phyloP scores from a whole-genome alignment of 2,888 invertebrate genomes.

The Pecten maximus region DNA sequence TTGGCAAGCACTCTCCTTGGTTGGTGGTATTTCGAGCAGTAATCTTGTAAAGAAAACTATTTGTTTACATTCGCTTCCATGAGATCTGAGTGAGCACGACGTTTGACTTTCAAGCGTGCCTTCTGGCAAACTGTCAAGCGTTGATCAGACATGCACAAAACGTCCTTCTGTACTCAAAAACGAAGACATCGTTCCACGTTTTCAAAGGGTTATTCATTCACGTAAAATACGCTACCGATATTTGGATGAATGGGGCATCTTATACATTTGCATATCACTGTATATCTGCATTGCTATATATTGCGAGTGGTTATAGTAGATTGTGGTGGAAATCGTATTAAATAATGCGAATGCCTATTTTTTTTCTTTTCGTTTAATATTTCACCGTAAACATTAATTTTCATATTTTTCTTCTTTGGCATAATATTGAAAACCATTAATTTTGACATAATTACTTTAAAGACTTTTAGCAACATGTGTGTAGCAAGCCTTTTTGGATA shows the following conservation, averaged over 20 bases:
- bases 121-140: conserved; percentile 13
- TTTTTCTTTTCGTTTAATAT: too few relatives aligned
- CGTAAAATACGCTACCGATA: background rate
- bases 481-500: too few relatives aligned
- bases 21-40: background rate
- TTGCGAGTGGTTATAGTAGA: too few relatives aligned
- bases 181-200: background rate
- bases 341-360: too few relatives aligned
- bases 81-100: background rate
- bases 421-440: too few relatives aligned
- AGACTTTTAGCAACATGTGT: too few relatives aligned
- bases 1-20: background rate
- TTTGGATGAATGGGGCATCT: background rate
- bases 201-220: background rate
- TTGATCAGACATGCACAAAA: background rate
- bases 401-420: too few relatives aligned
- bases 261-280: too few relatives aligned
- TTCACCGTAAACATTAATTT: too few relatives aligned
- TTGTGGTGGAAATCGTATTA: too few relatives aligned
- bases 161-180: background rate
- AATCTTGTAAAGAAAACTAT: conserved; percentile 3
- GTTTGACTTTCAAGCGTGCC: background rate
- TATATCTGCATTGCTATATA: too few relatives aligned
- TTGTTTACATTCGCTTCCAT: background rate
- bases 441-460: too few relatives aligned